These are phyloP conservation scores for Drosophila subquinaria DNA, from an alignment of 2,888 invertebrate genomes.

Conservation along the genomic window DNA sequence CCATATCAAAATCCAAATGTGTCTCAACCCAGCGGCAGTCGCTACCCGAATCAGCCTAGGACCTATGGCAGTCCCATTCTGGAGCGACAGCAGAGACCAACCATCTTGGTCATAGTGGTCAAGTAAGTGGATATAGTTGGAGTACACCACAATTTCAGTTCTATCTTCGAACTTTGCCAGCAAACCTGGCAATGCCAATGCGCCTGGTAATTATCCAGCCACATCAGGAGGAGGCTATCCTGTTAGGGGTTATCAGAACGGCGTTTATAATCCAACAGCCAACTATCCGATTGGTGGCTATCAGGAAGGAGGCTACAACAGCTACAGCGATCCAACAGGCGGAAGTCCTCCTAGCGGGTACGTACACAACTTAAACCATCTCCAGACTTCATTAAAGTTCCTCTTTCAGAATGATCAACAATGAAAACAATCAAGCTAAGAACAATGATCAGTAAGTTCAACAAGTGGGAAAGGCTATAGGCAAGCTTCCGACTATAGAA, in stretches of 20 bases:
- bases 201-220: neutral
- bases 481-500: too few relatives aligned
- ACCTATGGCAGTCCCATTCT: neutral
- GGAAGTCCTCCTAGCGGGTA: neutral
- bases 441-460: slow-evolving; percentile 4
- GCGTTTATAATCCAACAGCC: neutral
- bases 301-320: slow-evolving; percentile 3
- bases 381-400: neutral
- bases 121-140: slow-evolving; percentile 13
- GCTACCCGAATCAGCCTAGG: neutral
- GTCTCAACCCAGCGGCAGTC: neutral
- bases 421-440: neutral
- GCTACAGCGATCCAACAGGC: neutral
- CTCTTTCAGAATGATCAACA: neutral
- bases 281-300: neutral
- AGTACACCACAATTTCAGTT: neutral
- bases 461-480: too few relatives aligned
- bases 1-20: neutral
- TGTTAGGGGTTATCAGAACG: too few relatives aligned
- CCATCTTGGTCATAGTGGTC: slow-evolving; percentile 39
- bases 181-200: neutral
- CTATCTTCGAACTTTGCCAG: neutral
- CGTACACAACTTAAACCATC: too few relatives aligned
- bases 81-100: slow-evolving; percentile 3
- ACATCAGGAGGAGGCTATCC: neutral